Conservation (phyloP, 2,113 vertebrate species). For the Setophaga petechia region DNA sequence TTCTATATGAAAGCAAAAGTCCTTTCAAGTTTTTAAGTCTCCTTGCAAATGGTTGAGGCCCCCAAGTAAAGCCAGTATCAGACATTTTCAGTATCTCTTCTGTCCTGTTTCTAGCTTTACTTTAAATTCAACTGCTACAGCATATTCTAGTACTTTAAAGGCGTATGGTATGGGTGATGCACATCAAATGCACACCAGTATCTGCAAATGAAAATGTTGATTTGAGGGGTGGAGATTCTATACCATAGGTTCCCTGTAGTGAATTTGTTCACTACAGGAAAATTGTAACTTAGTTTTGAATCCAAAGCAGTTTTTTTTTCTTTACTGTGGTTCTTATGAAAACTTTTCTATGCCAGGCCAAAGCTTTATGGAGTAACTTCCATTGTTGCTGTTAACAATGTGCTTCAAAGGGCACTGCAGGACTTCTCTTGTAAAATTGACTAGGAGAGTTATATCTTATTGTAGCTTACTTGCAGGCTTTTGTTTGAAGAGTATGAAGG, state of each 20-base stretch:
- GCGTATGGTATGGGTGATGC: rapidly evolving
- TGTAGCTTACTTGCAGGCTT: constrained; percentile 11
- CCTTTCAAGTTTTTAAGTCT: background rate
- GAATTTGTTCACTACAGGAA: background rate
- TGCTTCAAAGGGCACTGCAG: constrained; percentile 8
- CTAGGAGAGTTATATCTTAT: background rate
- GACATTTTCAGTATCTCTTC: background rate
- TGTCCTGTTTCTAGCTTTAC: background rate
- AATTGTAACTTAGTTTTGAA: background rate
- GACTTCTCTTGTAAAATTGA: constrained; percentile 13
- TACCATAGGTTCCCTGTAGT: background rate
- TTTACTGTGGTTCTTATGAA: background rate
- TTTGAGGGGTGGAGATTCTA: background rate
- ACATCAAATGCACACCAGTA: background rate
- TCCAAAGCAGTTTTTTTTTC: background rate
- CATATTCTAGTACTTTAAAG: background rate
- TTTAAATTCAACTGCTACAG: background rate
- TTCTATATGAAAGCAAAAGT: background rate
- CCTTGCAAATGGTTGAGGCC: background rate
- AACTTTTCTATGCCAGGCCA: background rate
- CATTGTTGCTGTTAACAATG: constrained; percentile 45
- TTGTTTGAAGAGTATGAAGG: constrained; percentile 20
- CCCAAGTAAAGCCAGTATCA: background rate
- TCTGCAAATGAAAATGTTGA: background rate
- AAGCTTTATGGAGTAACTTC: background rate